These are phyloP conservation scores for Thereva nobilitata DNA, from an alignment of 2,888 invertebrate species.

Conservation along the genomic window DNA sequence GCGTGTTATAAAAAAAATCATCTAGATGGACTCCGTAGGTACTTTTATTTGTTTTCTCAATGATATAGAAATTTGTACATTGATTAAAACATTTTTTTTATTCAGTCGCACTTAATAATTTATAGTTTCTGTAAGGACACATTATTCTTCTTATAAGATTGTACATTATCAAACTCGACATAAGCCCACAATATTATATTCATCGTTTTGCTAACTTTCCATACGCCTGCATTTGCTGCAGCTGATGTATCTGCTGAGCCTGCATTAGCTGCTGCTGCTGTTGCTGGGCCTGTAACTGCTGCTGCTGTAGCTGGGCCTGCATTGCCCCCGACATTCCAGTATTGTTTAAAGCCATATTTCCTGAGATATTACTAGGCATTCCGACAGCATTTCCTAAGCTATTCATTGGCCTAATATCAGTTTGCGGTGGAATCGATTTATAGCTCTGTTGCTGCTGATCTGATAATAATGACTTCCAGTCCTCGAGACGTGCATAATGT, in stretches of 20 bases:
- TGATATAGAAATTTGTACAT: too few species aligned
- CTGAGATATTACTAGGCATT: conserved; percentile 55
- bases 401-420: conserved; percentile 50
- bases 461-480: conserved; percentile 86
- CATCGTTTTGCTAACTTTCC: too few species aligned
- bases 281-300: conserved; percentile 62
- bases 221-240: conserved; percentile 64
- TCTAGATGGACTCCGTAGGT: too few species aligned
- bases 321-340: conserved; percentile 44
- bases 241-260: conserved; percentile 54
- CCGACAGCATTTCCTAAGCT: conserved; percentile 51
- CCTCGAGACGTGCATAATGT: conserved; percentile 86
- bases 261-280: conserved; percentile 54
- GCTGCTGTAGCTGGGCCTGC: conserved; percentile 57
- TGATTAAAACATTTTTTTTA: too few species aligned
- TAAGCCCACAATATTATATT: too few species aligned
- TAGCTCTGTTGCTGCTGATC: conserved; percentile 60
- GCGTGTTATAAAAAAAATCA: too few species aligned
- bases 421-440: conserved; percentile 27
- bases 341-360: conserved; percentile 49
- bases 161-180: too few species aligned
- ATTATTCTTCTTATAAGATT: too few species aligned
- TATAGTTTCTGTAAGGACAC: too few species aligned
- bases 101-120: too few species aligned
- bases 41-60: too few species aligned